Evolutionary conservation across 2,113 vertebrate genomes (phyloP).

Genomic region (Shinisaurus crocodilurus): DNA sequence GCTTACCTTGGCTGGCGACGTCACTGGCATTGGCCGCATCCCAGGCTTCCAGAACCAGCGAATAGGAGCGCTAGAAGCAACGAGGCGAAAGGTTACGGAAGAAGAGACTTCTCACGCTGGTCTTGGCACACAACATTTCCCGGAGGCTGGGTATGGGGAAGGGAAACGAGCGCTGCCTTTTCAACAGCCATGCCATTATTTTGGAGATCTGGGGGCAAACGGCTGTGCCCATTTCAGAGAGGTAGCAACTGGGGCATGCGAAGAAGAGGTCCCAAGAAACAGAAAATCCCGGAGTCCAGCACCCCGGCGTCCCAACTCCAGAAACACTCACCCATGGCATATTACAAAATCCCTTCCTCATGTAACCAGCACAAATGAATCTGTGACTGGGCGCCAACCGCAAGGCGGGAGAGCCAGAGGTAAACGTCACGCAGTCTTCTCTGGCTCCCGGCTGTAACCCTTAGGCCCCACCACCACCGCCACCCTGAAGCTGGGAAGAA

Average conservation of each 20-base stretch:
- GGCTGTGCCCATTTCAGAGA: not conserved
- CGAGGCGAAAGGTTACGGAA: not conserved
- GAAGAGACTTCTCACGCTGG: not conserved
- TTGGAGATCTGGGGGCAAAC: not conserved
- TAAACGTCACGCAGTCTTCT: not conserved
- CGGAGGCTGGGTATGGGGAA: not conserved
- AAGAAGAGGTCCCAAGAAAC: not conserved
- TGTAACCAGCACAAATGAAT: too few relatives aligned
- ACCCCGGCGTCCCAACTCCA: not conserved
- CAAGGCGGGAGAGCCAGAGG: not conserved
- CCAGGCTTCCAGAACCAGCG: conserved; percentile 80
- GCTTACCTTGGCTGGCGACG: conserved; percentile 39
- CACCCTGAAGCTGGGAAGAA: not conserved
- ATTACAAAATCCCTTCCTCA: not conserved
- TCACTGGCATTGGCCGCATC: conserved; percentile 75
- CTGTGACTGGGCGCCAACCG: not conserved
- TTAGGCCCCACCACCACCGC: not conserved
- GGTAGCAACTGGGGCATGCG: not conserved
- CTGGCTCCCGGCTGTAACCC: not conserved
- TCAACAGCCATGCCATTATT: not conserved
- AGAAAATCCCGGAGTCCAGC: not conserved
- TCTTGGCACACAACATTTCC: too few relatives aligned
- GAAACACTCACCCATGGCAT: not conserved
- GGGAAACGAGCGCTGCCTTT: not conserved
- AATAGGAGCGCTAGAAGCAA: conserved; percentile 78